Conservation (phyloP, 2,113 vertebrate species). For the Menidia beryllina region DNA sequence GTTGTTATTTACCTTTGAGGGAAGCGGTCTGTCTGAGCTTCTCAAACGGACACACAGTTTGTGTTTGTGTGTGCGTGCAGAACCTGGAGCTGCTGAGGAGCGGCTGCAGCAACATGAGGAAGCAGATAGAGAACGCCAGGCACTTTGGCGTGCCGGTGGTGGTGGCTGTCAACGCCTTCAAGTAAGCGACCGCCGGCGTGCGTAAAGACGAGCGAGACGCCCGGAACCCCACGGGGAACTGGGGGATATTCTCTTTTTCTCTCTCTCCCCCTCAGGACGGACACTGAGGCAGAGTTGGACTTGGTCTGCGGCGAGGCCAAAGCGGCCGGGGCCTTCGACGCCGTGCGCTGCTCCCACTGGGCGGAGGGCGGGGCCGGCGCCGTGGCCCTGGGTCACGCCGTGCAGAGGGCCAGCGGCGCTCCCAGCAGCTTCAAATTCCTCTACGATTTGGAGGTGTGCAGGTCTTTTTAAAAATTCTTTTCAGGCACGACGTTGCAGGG, state of each 20-base stretch:
- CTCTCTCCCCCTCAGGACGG: conserved; percentile 82
- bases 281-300: conserved; percentile 89
- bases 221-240: too few species aligned
- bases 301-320: conserved; percentile 88
- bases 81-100: conserved; percentile 90
- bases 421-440: conserved; percentile 93
- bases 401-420: conserved; percentile 88
- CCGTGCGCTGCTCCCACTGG: conserved; percentile 93
- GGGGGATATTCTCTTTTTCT: background rate
- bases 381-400: conserved; percentile 85
- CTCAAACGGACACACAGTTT: background rate
- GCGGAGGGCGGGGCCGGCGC: conserved; percentile 94
- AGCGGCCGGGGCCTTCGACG: conserved; percentile 92
- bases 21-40: background rate
- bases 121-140: conserved; percentile 94
- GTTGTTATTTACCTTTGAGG: background rate
- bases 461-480: too few species aligned
- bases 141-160: conserved; percentile 94
- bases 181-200: conserved; percentile 81
- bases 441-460: conserved; percentile 89
- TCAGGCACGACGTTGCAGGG: background rate
- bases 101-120: conserved; percentile 94
- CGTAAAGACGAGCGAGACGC: background rate
- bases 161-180: conserved; percentile 95
- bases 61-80: conserved; percentile 71